phyloP scores from a whole-genome alignment of 2,797 vertebrate species.

The Sebastes ruberrimus region DNA sequence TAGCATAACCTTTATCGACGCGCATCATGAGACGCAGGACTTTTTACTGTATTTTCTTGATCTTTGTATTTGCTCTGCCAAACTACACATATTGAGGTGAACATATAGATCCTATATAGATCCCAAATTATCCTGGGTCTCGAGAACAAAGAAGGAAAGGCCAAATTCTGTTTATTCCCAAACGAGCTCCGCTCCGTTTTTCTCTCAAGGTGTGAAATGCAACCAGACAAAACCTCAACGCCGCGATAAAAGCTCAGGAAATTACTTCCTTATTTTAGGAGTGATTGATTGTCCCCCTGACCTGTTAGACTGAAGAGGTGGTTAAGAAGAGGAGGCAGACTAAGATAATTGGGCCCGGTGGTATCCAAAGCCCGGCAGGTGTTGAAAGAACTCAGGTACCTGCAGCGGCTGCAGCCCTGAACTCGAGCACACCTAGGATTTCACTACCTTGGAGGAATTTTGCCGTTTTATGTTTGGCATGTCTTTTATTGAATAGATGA shows the following conservation, averaged over 20 bases:
- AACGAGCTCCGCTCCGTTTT: constrained; percentile 46
- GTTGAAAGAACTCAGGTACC: constrained; percentile 72
- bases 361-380: constrained; percentile 81
- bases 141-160: constrained; percentile 50
- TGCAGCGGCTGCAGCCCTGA: constrained; percentile 72
- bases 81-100: constrained; percentile 43
- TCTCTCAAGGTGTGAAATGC: constrained; percentile 65
- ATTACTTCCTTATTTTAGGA: constrained; percentile 83
- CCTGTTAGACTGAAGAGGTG: constrained; percentile 79
- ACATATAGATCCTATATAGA: constrained; percentile 54
- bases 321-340: constrained; percentile 76
- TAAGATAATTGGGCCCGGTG: constrained; percentile 82
- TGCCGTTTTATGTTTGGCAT: constrained; percentile 71
- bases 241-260: constrained; percentile 74
- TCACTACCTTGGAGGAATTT: constrained; percentile 78
- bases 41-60: constrained; percentile 23
- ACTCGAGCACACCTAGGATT: constrained; percentile 75
- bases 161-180: constrained; percentile 57
- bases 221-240: constrained; percentile 73
- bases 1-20: constrained; percentile 51
- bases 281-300: constrained; percentile 83
- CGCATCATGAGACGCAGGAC: constrained; percentile 16
- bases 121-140: constrained; percentile 57
- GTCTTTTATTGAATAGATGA: constrained; percentile 76
- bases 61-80: constrained; percentile 37